phyloP scores from a whole-genome alignment of 2,797 vertebrate genomes.

The Scomberomorus guttatus region DNA sequence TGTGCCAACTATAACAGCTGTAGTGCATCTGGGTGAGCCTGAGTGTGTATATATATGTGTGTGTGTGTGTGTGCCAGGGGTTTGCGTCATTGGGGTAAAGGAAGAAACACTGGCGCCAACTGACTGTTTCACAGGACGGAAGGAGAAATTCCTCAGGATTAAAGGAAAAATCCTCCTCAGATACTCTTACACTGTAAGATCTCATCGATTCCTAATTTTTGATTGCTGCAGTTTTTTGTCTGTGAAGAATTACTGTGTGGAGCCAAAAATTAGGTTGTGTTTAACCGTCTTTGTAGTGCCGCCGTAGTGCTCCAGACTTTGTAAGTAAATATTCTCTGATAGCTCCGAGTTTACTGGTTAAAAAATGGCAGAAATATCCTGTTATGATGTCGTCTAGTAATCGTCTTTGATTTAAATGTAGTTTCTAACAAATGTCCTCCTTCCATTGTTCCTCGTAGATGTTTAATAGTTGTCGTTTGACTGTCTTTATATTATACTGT shows the following conservation, averaged over 20 bases:
- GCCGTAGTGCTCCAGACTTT: not conserved
- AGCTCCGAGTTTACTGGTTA: not conserved
- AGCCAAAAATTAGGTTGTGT: not conserved
- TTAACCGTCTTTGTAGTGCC: not conserved
- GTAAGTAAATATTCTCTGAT: not conserved
- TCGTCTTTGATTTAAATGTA: no score
- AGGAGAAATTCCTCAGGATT: conserved; percentile 56
- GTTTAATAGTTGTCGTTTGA: no score
- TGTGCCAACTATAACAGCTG: conserved; percentile 77
- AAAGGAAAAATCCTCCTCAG: conserved; percentile 33
- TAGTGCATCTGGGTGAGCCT: conserved; percentile 45
- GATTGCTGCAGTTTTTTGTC: not conserved
- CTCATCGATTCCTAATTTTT: not conserved
- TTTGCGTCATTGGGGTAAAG: conserved; percentile 49
- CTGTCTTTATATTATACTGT: no score
- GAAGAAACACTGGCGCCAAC: conserved; percentile 63
- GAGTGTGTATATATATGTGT: conserved; percentile 16
- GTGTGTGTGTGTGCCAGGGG: conserved; percentile 37
- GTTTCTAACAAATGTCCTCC: no score
- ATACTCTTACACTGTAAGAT: conserved; percentile 6
- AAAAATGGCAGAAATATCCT: not conserved
- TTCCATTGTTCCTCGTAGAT: no score
- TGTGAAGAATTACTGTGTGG: not conserved
- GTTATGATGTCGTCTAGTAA: no score
- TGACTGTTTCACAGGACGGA: conserved; percentile 46